Base-by-base conservation (phyloP, 2,797 vertebrate species). In the Crotalus adamanteus region DNA sequence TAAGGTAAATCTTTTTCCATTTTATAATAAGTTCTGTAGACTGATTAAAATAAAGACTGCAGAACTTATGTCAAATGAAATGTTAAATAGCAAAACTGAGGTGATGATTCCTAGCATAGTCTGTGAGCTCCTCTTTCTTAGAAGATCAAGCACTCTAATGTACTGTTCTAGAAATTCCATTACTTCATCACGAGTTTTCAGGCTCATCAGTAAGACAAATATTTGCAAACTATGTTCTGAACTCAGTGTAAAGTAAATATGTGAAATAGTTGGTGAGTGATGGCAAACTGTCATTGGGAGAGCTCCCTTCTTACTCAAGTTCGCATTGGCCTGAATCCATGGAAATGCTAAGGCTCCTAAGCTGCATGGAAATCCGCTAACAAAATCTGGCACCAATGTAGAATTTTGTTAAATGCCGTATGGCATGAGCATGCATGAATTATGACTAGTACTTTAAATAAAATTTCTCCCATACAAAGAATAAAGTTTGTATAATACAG, bases 401-500 rank as follows among this genome's bases (percentile, higher is more conserved):
- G 63, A 56, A 53, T 91, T 91, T 14, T 37, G 26, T 88, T 93
- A 57, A 47, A 88, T 61, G 61, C 6, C 26, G n/a, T 11, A 31
- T 91, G 51, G n/a, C 87, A 61, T 26, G 31, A 61, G 55, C 31
- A 31, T 85, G 11, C 56, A 13, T 63, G 31, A 63, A 93, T 37
- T 86, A 13, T 88, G 93, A 47, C 92, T 65, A 28, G 2, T 59
- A 20, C 51, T 94, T 96, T 47, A 88, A 90, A n/a, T 12, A 60
- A 16, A 93, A 90, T 47, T 12, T 56, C 25, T 26, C 12, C 2
- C 87, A 31, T 92, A 93, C 57, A 61, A 65, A 87, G 37, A 47
- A 78, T 51, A 13, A 26, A 69, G 20, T 87, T 53, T 53, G 42
- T 65, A 87, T 69, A 18, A 56, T 78, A 73, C 42, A 28, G 25